Evolutionary conservation across 2,888 invertebrate species (phyloP), one percentile per base, ranked within the genome.

Genomic region (Caenorhabditis sp.): DNA sequence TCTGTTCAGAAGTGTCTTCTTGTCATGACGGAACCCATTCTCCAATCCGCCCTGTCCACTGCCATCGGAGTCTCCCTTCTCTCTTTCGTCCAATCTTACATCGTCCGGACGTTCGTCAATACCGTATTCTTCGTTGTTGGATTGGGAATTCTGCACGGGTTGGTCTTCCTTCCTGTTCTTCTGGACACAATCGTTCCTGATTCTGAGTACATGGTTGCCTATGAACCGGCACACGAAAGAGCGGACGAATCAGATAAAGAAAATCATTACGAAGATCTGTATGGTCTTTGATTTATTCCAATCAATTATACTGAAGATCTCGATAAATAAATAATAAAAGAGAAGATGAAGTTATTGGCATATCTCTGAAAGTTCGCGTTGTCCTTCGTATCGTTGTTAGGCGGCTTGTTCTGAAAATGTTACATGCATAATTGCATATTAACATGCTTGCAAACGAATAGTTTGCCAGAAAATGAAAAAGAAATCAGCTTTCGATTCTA

Each of bases 71-170:
- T 87, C 9, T 77, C 81, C 11, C 72, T 86, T 7, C 77, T 87
- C 9, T 80, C 82, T 2, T 65, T 84, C 17, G 87, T 87, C 11
- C 84, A 85, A 0, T 85, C 87, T 2, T 87, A 87, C 46, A 86
- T 87, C 55, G 84, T 87, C 6, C 78, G 87, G 15, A 87, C 87
- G 20, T 87, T 87, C 66, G 87, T 87, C 32, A 75, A 85, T 37
- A 87, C 87, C 6, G 86, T 87, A 3, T 79, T 87, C 48, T 85
- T 85, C 46, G 87, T 87, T 0, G 87, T 87, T 13, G 63, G 58
- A 6, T 80, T 87, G 24, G 87, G 87, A 11, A 80, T 87, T 15
- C 43, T 85, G 0, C 87, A 87, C 66, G 84, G 86, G 9, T 59
- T 87, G 9, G 41, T 86, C 24, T 87, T 87, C 50, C 77, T 87